These are phyloP conservation scores for Clusia tigrina DNA, from an alignment of 2,888 invertebrate genomes.

Conservation along the genomic window DNA sequence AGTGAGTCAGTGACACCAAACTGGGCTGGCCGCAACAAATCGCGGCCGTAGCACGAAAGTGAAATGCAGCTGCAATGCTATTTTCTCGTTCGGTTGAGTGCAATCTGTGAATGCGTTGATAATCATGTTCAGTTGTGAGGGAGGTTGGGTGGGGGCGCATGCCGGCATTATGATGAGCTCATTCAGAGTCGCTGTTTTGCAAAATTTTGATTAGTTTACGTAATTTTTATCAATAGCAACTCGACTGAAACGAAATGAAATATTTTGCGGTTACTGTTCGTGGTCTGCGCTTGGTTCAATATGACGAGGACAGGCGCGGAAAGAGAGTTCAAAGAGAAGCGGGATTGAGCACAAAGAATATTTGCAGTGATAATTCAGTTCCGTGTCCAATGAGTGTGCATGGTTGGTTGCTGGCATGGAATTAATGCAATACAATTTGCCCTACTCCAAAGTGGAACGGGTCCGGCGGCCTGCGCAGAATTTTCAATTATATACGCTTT, in stretches of 20 bases:
- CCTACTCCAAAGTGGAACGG: no score
- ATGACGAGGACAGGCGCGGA: no score
- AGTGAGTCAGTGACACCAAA: background rate
- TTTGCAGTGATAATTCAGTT: no score
- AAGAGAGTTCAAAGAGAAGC: no score
- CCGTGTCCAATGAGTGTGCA: no score
- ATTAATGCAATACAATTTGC: no score
- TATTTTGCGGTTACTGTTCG: background rate
- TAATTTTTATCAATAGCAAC: background rate
- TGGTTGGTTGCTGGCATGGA: no score
- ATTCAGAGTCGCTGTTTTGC: background rate
- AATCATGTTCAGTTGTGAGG: background rate
- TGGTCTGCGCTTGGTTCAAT: no score
- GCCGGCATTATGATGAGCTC: background rate
- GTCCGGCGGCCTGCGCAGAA: no score
- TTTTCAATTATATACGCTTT: no score
- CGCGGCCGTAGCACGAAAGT: background rate
- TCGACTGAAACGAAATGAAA: background rate
- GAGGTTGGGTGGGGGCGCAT: background rate
- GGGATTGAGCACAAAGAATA: no score
- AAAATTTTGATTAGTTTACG: background rate
- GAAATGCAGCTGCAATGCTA: no score
- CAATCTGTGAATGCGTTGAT: background rate
- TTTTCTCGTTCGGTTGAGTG: background rate
- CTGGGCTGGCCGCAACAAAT: background rate